These are phyloP conservation scores for Diprion similis DNA, from an alignment of 1,140 invertebrate genomes.

Conservation along the genomic window DNA sequence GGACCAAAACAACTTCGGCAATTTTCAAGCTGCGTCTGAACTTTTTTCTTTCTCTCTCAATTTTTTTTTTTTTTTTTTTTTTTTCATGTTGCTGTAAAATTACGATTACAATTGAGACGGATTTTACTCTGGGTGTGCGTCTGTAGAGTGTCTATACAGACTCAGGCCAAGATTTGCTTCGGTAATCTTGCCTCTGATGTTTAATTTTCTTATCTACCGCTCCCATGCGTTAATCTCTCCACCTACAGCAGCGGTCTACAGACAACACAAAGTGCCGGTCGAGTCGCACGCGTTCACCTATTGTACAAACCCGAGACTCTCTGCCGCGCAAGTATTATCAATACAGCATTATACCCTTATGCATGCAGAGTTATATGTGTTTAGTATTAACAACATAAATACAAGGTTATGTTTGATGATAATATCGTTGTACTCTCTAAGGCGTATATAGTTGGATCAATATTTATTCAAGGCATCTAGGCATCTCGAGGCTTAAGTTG, in stretches of 20 bases:
- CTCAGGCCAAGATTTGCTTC: background rate
- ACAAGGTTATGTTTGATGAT: background rate
- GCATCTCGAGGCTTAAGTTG: background rate
- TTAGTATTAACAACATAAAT: slow-evolving; percentile 1
- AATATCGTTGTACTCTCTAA: background rate
- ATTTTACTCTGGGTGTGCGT: too few relatives aligned
- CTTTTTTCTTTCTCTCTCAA: too few relatives aligned
- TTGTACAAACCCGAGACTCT: background rate
- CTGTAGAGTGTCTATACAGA: too few relatives aligned
- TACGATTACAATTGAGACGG: too few relatives aligned
- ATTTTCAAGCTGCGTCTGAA: too few relatives aligned
- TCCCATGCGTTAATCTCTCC: slow-evolving; percentile 1
- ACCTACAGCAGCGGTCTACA: background rate
- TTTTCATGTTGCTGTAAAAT: too few relatives aligned
- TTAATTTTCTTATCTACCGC: slow-evolving; percentile 6
- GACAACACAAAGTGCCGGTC: background rate
- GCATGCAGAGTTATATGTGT: background rate
- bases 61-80: too few relatives aligned
- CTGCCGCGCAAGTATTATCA: background rate
- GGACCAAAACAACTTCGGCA: too few relatives aligned
- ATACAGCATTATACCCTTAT: background rate
- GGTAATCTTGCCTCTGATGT: background rate
- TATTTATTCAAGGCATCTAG: background rate
- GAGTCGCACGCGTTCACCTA: background rate
- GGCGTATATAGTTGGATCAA: background rate